Evolutionary conservation across 2,797 vertebrate species (phyloP), one percentile per base, ranked within the genome.

Genomic region (Babyrousa celebensis): DNA sequence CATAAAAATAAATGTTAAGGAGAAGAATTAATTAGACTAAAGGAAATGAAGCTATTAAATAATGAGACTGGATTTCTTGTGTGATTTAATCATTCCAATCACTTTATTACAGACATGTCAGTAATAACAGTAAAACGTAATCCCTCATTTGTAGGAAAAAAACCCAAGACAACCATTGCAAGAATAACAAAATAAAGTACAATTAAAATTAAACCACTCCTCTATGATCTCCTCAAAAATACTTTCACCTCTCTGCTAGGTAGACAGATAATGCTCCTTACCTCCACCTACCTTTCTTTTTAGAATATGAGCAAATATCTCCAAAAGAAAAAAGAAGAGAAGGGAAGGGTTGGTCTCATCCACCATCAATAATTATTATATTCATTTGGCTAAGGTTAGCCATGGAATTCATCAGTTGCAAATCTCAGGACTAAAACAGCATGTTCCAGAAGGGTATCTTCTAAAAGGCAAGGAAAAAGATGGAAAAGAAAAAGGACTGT

Each of bases 111-210:
- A 56, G 65, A 58, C 17, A 72, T 8, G 77, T 21, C 27, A 71
- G 91, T 68, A 63, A 16, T 27, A 4, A 68, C 20, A 60, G 63
- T 29, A 93, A 89, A 79, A 68, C 40, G 23, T n/a, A 86, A 88
- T 25, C 12, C 48, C 48, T 85, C 43, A 77, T 36, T 48, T 86
- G n/a, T 43, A 52, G 89, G 3, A 1, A 4, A 3, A 25, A 27
- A 54, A 62, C 36, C 36, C 6, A 72, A 54, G n/a, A 82, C 3
- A 32, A 52, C 40, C 27, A 54, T 14, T 71, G 9, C 17, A 89
- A 93, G 58, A 86, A 83, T 29, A 8, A 85, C 82, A 85, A 84
- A 84, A 91, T 56, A 23, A 70, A 60, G 65, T 80, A 29, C 36
- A 68, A 63, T 36, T 18, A 82, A 91, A 93, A n/a, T 25, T n/a